Conservation (phyloP, 2,797 vertebrate species). For the Melanogrammus aeglefinus region DNA sequence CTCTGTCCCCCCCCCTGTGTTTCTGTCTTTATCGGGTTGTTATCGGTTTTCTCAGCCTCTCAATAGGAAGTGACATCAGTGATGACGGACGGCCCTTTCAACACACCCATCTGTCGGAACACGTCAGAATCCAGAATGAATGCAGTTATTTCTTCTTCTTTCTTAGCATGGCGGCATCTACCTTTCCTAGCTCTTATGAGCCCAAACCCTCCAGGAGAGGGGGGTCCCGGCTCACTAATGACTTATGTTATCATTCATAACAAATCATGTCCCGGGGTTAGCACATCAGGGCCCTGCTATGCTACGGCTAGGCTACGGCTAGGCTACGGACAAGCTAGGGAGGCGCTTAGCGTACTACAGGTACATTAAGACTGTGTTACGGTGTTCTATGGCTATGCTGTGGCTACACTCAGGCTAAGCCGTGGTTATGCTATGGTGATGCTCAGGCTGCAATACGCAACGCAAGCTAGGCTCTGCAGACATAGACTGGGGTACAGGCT, state of each 20-base stretch:
- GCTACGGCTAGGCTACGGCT: constrained; percentile 23
- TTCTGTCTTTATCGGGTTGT: constrained; percentile 27
- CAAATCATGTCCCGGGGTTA: constrained; percentile 62
- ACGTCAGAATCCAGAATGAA: constrained; percentile 32
- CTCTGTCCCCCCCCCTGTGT: background rate
- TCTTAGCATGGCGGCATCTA: constrained; percentile 39
- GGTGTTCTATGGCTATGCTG: too few species aligned
- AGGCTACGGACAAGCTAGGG: too few species aligned
- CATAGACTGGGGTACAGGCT: too few species aligned
- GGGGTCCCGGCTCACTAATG: too few species aligned
- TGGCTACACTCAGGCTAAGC: too few species aligned
- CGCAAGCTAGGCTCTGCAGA: too few species aligned
- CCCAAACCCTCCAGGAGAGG: constrained; percentile 21
- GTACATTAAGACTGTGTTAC: too few species aligned
- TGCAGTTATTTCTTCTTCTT: constrained; percentile 24
- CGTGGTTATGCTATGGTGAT: too few species aligned
- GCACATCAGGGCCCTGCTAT: constrained; percentile 50
- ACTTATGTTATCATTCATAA: constrained; percentile 59
- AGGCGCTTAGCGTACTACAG: too few species aligned
- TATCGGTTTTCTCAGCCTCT: constrained; percentile 1
- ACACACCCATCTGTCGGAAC: constrained; percentile 36
- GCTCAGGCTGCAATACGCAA: too few species aligned
- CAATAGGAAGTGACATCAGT: constrained; percentile 11
- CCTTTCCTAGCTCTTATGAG: constrained; percentile 42
- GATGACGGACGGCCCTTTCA: constrained; percentile 61